Conservation (phyloP, 2,113 vertebrate genomes). For the Mormyrus lacerda region DNA sequence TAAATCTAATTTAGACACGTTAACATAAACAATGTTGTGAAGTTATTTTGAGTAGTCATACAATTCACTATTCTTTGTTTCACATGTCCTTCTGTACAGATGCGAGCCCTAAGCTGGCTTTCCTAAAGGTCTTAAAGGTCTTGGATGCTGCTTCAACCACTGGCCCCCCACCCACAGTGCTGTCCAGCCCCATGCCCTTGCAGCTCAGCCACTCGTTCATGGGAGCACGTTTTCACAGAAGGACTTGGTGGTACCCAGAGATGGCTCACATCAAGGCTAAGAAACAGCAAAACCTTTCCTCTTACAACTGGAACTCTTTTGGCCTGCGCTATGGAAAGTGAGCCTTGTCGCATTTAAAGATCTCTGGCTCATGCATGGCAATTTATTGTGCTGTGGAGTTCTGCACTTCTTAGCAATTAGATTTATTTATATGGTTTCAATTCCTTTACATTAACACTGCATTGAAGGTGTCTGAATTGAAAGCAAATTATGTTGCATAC, state of each 20-base stretch:
- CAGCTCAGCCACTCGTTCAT: slow-evolving; percentile 22
- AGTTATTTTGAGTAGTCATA: background rate
- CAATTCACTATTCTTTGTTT: background rate
- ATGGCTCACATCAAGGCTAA: slow-evolving; percentile 28
- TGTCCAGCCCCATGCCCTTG: background rate
- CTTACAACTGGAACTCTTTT: slow-evolving; percentile 68
- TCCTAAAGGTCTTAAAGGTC: slow-evolving; percentile 22
- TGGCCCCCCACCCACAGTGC: background rate
- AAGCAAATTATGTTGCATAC: background rate
- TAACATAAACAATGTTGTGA: background rate
- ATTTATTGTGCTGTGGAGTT: background rate
- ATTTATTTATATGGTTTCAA: background rate
- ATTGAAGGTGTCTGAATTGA: background rate
- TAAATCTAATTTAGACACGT: background rate
- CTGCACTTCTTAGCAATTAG: background rate
- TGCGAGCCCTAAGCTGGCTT: slow-evolving; percentile 20
- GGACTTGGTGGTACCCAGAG: slow-evolving; percentile 26
- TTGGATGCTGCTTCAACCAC: background rate
- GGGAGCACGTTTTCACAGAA: background rate
- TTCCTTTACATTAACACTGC: background rate
- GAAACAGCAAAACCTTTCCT: slow-evolving; percentile 46
- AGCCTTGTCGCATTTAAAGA: background rate
- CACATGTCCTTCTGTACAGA: slow-evolving; percentile 13
- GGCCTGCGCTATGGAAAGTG: slow-evolving; percentile 63
- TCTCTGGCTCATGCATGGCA: background rate